These are phyloP conservation scores for Cerastis leucographa DNA, from an alignment of 2,888 invertebrate species.

Conservation along the genomic window DNA sequence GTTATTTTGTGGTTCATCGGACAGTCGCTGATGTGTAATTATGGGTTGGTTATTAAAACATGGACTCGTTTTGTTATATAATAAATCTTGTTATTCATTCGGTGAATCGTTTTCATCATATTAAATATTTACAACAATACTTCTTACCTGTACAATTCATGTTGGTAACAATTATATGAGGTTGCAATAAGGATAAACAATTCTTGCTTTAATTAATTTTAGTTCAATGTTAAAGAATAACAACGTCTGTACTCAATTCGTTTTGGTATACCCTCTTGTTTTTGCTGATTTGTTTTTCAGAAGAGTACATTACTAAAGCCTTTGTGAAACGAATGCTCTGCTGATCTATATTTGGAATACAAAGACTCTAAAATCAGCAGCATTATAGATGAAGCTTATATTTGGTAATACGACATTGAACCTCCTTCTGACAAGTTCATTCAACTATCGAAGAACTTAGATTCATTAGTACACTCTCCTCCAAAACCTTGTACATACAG, in stretches of 20 bases:
- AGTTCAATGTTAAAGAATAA: neutral
- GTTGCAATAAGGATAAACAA: neutral
- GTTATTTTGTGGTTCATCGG: constrained; percentile 35
- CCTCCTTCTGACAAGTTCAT: constrained; percentile 47
- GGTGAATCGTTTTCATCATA: neutral
- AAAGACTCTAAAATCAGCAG: constrained; percentile 33
- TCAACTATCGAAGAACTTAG: constrained; percentile 38
- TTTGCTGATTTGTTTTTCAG: constrained; percentile 15
- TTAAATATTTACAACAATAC: neutral
- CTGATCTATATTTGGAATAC: constrained; percentile 43
- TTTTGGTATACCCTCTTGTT: constrained; percentile 20
- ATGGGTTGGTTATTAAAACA: constrained; percentile 33
- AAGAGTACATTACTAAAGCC: constrained; percentile 9
- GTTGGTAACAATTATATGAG: neutral
- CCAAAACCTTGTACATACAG: constrained; percentile 25
- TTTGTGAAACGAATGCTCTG: constrained; percentile 1
- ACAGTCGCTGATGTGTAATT: constrained; percentile 28
- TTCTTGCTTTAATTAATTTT: neutral
- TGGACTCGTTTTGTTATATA: constrained; percentile 14
- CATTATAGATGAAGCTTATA: constrained; percentile 2
- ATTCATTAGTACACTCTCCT: constrained; percentile 14
- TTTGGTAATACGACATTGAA: constrained; percentile 12
- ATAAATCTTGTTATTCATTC: constrained; percentile 14
- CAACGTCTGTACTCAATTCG: constrained; percentile 4
- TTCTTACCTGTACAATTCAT: neutral